Evolutionary conservation across 2,888 invertebrate genomes (phyloP).

Genomic region (Synergus laeviventris): DNA sequence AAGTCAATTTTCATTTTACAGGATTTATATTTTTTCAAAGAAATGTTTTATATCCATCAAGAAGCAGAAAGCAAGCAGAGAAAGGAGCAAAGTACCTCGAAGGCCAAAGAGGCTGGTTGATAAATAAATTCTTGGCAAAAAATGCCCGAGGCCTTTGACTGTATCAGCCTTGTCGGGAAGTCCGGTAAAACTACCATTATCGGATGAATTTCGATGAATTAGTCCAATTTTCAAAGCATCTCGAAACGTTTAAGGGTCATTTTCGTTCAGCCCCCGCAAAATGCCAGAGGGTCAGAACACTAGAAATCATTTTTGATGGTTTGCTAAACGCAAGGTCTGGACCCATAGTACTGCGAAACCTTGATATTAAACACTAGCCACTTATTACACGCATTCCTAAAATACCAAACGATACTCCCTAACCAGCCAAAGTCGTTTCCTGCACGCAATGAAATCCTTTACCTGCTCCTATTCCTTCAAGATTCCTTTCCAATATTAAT

Average conservation of each 20-base stretch:
- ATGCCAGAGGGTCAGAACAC: background rate
- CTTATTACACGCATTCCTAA: conserved; percentile 52
- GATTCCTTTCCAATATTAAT: conserved; percentile 29
- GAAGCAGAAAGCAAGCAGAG: background rate
- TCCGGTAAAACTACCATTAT: conserved; percentile 45
- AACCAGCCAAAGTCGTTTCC: conserved; percentile 46
- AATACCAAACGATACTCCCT: conserved; percentile 55
- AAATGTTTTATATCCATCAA: background rate
- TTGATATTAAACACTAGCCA: conserved; percentile 41
- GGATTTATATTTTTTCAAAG: no score
- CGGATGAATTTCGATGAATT: conserved; percentile 61
- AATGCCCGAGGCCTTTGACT: conserved; percentile 41
- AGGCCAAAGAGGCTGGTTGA: conserved; percentile 49
- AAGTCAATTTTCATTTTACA: no score
- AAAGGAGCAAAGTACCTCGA: conserved; percentile 21
- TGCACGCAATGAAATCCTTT: conserved; percentile 50
- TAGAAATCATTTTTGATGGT: conserved; percentile 38
- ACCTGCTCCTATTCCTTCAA: conserved; percentile 12
- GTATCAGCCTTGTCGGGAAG: conserved; percentile 29
- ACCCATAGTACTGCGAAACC: conserved; percentile 14
- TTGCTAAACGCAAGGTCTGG: conserved; percentile 28
- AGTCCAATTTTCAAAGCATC: conserved; percentile 59
- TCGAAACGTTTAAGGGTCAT: conserved; percentile 52
- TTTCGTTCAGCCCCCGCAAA: conserved; percentile 54
- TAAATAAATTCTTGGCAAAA: conserved; percentile 48